These are phyloP conservation scores for Campoletis raptor DNA, from an alignment of 2,888 invertebrate species.

Conservation along the genomic window DNA sequence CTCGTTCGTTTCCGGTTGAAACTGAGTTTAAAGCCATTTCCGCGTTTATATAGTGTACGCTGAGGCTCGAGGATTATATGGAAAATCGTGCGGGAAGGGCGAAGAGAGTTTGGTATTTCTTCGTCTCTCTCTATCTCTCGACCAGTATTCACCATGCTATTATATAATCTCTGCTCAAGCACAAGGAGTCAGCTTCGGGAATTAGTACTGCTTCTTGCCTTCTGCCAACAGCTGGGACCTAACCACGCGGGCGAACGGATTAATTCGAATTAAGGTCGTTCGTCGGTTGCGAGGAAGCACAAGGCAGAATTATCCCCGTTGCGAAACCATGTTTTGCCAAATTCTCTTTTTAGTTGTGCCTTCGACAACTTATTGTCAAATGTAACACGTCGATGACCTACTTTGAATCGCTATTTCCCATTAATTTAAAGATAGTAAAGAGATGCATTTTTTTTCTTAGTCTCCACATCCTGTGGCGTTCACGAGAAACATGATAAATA, in stretches of 20 bases:
- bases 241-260: slow-evolving; percentile 66
- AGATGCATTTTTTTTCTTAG: background rate
- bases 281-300: background rate
- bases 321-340: slow-evolving; percentile 4
- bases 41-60: slow-evolving; percentile 2
- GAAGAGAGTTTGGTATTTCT: slow-evolving; percentile 16
- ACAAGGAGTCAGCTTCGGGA: slow-evolving; percentile 55
- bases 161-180: slow-evolving; percentile 49
- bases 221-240: slow-evolving; percentile 66
- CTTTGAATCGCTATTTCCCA: background rate
- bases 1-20: slow-evolving; percentile 56
- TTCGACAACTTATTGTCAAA: background rate
- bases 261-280: slow-evolving; percentile 70
- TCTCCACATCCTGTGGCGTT: background rate
- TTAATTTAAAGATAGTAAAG: background rate
- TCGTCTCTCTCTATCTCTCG: slow-evolving; percentile 29
- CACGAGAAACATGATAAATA: background rate
- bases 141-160: slow-evolving; percentile 31
- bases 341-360: background rate
- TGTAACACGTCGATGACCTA: background rate
- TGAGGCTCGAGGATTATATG: slow-evolving; percentile 43
- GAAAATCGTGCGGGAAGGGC: slow-evolving; percentile 35
- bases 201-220: slow-evolving; percentile 63
- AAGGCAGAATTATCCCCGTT: slow-evolving; percentile 17
- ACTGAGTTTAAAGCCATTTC: slow-evolving; percentile 48